Percentiles rank a stretch among this genome's conserved stretches.
Evolutionary conservation across 2,888 invertebrate species (phyloP).

Genomic region (Oeneis ivallda): DNA sequence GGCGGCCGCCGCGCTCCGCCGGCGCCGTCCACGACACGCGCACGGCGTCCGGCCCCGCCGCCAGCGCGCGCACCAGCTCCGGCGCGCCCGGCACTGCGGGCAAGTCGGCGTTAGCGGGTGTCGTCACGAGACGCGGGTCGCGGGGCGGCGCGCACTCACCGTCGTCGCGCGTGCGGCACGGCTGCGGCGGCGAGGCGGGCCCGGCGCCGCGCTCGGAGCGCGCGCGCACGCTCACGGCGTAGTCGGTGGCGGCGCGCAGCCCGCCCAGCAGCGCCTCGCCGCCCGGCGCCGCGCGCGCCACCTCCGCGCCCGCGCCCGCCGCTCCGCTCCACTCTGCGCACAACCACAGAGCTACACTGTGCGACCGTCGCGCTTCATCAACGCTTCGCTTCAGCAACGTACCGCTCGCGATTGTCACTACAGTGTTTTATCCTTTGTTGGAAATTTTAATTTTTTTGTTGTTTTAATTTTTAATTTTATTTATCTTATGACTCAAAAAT

Average conservation of each 20-base stretch:
- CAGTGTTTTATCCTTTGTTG: too few species aligned
- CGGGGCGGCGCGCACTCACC: conserved; percentile 63
- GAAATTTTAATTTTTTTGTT: too few species aligned
- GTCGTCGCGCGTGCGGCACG: conserved; percentile 90
- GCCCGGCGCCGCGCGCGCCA: conserved; percentile 42
- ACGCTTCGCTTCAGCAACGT: too few species aligned
- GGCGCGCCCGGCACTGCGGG: conserved; percentile 89
- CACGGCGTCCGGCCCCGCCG: conserved; percentile 88
- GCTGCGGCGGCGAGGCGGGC: conserved; percentile 85
- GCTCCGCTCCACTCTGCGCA: neutral
- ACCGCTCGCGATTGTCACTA: too few species aligned
- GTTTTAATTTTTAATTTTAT: too few species aligned
- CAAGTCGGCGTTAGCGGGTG: conserved; percentile 24
- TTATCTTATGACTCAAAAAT: too few species aligned
- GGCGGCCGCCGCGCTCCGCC: conserved; percentile 85
- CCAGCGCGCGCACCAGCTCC: conserved; percentile 87
- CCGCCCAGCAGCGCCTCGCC: conserved; percentile 83
- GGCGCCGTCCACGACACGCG: conserved; percentile 92
- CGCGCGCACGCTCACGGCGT: conserved; percentile 90
- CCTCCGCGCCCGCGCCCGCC: conserved; percentile 39
- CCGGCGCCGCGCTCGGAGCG: conserved; percentile 90
- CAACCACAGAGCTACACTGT: neutral
- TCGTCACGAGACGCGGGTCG: neutral
- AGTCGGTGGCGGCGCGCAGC: conserved; percentile 90
- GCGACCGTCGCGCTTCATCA: too few species aligned